These are phyloP conservation scores for Lerema accius DNA, from an alignment of 1,140 invertebrate species.

Conservation along the genomic window DNA sequence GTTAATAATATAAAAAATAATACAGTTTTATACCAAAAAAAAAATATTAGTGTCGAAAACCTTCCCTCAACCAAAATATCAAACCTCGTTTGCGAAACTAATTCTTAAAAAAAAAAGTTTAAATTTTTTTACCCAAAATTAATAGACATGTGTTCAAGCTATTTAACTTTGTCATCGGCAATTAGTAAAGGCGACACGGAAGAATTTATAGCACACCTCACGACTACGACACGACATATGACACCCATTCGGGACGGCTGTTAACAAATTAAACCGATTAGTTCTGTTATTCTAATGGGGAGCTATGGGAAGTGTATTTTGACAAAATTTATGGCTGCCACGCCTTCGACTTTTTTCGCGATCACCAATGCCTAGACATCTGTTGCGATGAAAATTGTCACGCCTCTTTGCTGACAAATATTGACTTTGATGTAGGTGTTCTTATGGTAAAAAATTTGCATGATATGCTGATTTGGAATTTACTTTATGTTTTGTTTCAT, in stretches of 20 bases:
- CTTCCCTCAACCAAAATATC: no score
- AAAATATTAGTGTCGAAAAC: no score
- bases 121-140: no score
- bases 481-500: no score
- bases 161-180: slow-evolving; percentile 78
- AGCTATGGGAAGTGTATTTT: slow-evolving; percentile 80
- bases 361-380: slow-evolving; percentile 69
- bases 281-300: slow-evolving; percentile 81
- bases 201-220: slow-evolving; percentile 66
- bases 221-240: slow-evolving; percentile 64
- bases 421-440: slow-evolving; percentile 45
- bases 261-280: slow-evolving; percentile 81
- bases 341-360: slow-evolving; percentile 72
- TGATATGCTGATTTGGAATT: background rate
- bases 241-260: slow-evolving; percentile 75
- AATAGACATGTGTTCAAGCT: slow-evolving; percentile 60
- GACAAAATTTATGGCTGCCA: slow-evolving; percentile 82
- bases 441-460: background rate
- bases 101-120: no score
- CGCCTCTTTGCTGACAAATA: slow-evolving; percentile 58
- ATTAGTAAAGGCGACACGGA: slow-evolving; percentile 74
- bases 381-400: slow-evolving; percentile 69
- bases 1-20: no score
- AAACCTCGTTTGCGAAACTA: no score
- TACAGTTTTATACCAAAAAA: no score